Evolutionary conservation across 2,888 invertebrate genomes (phyloP), one percentile per base, ranked within the genome.

Genomic region (Andrena fulva): DNA sequence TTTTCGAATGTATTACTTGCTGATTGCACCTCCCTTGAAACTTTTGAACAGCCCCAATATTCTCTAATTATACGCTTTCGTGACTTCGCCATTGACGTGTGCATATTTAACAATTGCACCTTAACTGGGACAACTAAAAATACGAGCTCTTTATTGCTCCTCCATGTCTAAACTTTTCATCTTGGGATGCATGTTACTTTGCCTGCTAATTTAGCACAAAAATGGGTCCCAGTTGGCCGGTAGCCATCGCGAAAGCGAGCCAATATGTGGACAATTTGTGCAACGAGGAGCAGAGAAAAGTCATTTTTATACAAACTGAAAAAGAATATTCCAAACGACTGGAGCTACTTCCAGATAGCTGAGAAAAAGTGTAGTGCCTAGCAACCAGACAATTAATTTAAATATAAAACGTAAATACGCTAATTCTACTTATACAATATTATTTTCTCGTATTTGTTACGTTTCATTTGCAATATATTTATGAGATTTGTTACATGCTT

Each of bases 111-210:
- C 73, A 74, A 80, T 73, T 62, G 33, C 66, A 31, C 69, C 24
- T 48, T 31, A 82, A 82, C 70, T 81, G 82, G 82, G 82, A 72
- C 82, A 56, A 71, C 82, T 80, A 72, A 81, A 82, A 82, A 81
- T 81, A 81, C 67, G 24, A 52, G 67, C 71, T 52, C 71, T 71
- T 80, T 75, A 56, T 54, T 62, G 16, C 67, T 35, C 35, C 35
- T 42, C 63, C 10, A 63, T 33, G 52, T 74, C 52, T 48, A 73
- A 56, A 62, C 52, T 70, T 67, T 66, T 82, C 80, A 80, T 82
- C 63, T 50, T 66, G 35, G 54, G 70, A 70, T 74, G 70, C 70
- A 69, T 12, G 64, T 24, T 59, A 52, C 50, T 31, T 29, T 0
- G 12, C 29, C 10, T 7, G 24, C 24, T 66, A 75, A 70, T 82